Evolutionary conservation across 2,888 invertebrate genomes (phyloP).

Genomic region (Ormyrus thymus): DNA sequence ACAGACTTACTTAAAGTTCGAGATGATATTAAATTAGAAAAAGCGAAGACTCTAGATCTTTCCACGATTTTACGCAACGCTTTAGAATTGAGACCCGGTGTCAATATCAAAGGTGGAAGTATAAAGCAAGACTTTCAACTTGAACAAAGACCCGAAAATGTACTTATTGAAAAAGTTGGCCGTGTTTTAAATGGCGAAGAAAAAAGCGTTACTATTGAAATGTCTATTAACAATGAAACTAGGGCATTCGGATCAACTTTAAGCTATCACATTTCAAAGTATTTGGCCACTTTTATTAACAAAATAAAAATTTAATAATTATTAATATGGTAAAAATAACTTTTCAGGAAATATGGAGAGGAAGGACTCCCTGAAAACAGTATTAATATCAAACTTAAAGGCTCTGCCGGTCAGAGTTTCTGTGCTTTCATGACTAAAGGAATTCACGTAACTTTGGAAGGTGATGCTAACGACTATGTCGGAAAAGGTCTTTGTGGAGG

Average conservation of each 20-base stretch:
- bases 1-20: constrained; percentile 90
- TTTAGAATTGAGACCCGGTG: constrained; percentile 90
- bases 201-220: constrained; percentile 82
- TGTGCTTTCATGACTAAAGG: constrained; percentile 97
- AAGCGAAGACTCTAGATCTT: constrained; percentile 91
- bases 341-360: constrained; percentile 88
- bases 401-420: constrained; percentile 99
- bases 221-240: constrained; percentile 92
- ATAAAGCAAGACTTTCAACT: constrained; percentile 89
- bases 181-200: constrained; percentile 85
- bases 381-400: constrained; percentile 88
- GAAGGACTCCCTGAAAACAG: constrained; percentile 88
- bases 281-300: constrained; percentile 69
- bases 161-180: constrained; percentile 83
- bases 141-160: constrained; percentile 88
- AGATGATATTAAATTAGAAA: constrained; percentile 82
- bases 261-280: constrained; percentile 96
- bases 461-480: constrained; percentile 99
- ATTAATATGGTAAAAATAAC: neutral
- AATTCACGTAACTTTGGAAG: constrained; percentile 91
- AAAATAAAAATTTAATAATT: too few species aligned
- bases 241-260: constrained; percentile 95
- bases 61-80: constrained; percentile 92
- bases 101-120: constrained; percentile 93
- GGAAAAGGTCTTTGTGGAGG: constrained; percentile 98